Evolutionary conservation across 2,113 vertebrate species (phyloP).

Genomic region (Numenius arquata): DNA sequence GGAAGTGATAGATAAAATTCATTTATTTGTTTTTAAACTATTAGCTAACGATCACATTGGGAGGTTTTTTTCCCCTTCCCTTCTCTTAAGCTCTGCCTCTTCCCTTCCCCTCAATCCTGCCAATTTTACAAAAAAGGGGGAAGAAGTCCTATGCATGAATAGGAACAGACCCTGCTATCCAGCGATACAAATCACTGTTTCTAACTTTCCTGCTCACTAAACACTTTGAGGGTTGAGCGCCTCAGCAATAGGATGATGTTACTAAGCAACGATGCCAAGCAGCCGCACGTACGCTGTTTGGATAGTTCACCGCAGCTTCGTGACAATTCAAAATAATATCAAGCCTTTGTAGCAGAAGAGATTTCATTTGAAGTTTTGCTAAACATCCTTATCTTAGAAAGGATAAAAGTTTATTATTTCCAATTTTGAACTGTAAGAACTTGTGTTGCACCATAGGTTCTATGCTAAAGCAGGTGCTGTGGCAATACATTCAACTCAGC

Average conservation of each 20-base stretch:
- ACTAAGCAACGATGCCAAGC: neutral
- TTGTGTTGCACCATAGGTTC: neutral
- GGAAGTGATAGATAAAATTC: neutral
- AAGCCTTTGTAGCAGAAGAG: neutral
- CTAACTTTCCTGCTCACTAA: neutral
- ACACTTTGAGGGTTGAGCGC: neutral
- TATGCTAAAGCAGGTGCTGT: neutral
- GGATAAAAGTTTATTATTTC: neutral
- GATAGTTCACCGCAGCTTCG: neutral
- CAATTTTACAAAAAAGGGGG: neutral
- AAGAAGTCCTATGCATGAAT: neutral
- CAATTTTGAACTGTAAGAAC: neutral
- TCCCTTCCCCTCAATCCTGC: neutral
- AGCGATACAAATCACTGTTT: neutral
- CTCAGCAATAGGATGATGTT: neutral
- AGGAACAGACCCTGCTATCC: neutral
- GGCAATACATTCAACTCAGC: neutral
- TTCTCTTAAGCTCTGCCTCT: neutral
- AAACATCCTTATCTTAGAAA: neutral
- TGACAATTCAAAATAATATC: neutral
- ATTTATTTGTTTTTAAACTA: neutral
- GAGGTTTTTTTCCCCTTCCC: neutral
- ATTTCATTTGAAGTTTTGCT: neutral
- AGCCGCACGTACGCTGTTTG: neutral
- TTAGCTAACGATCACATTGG: neutral